A percentile compares a stretch with the other conserved stretches of the same genome.
Conservation (phyloP, 2,888 invertebrate genomes). For the Campoletis raptor region DNA sequence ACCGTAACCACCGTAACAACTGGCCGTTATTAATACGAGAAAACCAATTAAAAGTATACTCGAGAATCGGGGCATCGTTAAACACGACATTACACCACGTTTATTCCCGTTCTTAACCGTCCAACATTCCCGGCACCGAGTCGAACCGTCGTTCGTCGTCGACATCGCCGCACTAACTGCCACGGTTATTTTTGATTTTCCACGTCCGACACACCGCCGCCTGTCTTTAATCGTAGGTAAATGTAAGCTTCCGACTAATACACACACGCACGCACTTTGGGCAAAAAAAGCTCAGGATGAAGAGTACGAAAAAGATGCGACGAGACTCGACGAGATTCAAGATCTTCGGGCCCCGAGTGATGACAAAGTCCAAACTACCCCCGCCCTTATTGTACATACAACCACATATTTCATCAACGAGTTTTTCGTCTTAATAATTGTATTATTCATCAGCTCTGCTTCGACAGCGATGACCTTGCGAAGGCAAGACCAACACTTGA, state of each 20-base stretch:
- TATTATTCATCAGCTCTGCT: neutral
- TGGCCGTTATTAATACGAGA: constrained; percentile 73
- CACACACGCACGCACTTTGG: constrained; percentile 27
- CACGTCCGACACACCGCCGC: constrained; percentile 50
- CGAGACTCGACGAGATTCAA: constrained; percentile 28
- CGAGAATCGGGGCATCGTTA: constrained; percentile 69
- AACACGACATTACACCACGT: constrained; percentile 71
- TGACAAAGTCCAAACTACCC: constrained; percentile 2
- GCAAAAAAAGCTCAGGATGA: constrained; percentile 28
- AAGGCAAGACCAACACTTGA: neutral
- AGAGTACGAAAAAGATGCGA: constrained; percentile 28
- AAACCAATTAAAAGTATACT: constrained; percentile 73
- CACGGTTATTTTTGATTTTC: constrained; percentile 83
- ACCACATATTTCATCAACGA: neutral
- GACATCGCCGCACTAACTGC: constrained; percentile 85
- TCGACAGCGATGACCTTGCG: neutral
- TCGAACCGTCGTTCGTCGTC: constrained; percentile 85
- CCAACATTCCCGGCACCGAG: constrained; percentile 82
- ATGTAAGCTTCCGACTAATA: constrained; percentile 27
- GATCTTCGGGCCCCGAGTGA: constrained; percentile 7
- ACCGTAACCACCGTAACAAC: constrained; percentile 71
- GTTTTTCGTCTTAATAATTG: neutral
- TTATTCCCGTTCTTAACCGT: constrained; percentile 74
- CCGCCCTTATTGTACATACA: neutral
- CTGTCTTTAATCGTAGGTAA: constrained; percentile 37